A percentile compares a stretch with the other conserved stretches of the same genome.
These are phyloP conservation scores for Dicaeum eximium DNA, from an alignment of 2,113 vertebrate species.

Conservation along the genomic window DNA sequence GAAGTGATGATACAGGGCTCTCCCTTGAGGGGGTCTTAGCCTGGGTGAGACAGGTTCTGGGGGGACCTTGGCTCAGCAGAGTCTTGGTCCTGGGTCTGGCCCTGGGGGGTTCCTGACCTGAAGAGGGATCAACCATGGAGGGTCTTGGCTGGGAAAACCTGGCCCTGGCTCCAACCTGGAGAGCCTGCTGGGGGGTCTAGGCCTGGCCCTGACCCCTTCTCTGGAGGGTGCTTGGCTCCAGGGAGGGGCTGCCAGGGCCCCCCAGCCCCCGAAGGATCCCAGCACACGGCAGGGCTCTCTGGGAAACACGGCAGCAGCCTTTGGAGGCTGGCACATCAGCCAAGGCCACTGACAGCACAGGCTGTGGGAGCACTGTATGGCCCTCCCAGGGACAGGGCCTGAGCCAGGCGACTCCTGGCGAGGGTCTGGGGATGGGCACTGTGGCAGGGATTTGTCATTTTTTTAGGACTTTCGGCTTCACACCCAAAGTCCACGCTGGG, in stretches of 20 bases:
- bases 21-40: no score
- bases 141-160: neutral
- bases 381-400: rapidly evolving
- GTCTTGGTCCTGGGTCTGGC: neutral
- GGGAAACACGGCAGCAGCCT: neutral
- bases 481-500: rapidly evolving
- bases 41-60: no score
- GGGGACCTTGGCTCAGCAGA: no score
- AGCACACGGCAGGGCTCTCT: neutral
- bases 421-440: neutral
- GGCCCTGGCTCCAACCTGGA: neutral
- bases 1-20: neutral
- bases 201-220: neutral
- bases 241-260: neutral
- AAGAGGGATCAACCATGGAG: no score
- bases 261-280: neutral
- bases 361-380: rapidly evolving
- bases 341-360: neutral
- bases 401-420: neutral
- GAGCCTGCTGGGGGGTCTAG: rapidly evolving
- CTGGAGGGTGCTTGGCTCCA: neutral
- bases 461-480: rapidly evolving
- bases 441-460: rapidly evolving
- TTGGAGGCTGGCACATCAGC: neutral
- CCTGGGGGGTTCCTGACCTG: neutral